Conservation (phyloP, 2,113 vertebrate genomes). For the Perccottus glenii region DNA sequence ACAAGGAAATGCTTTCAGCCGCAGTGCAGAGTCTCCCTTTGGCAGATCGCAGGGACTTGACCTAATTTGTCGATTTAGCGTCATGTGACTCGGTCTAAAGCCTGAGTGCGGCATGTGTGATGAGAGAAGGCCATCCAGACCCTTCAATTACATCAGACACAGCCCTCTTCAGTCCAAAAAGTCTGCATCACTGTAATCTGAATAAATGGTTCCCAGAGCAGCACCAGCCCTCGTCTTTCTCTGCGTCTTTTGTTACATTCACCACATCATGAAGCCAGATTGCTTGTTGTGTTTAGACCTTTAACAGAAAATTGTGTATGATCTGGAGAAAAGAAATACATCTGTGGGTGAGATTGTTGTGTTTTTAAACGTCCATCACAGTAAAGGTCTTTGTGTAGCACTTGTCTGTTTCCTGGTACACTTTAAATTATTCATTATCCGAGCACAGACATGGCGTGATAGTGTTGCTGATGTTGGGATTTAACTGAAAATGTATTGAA, state of each 20-base stretch:
- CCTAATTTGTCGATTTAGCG: constrained; percentile 1
- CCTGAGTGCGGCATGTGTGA: neutral
- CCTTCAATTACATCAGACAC: constrained; percentile 2
- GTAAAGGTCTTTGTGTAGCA: no score
- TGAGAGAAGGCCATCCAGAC: neutral
- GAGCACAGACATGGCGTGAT: no score
- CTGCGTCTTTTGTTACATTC: neutral
- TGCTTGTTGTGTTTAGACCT: no score
- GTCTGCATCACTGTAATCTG: neutral
- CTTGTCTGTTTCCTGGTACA: no score
- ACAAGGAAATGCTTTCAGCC: constrained; percentile 16
- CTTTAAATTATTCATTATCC: no score
- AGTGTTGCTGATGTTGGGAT: no score
- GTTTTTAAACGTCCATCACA: no score
- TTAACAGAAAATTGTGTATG: no score
- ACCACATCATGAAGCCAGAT: no score
- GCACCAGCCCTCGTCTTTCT: neutral
- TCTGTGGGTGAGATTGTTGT: no score
- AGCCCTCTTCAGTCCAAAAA: neutral
- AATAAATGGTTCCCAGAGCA: neutral
- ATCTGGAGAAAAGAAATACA: no score
- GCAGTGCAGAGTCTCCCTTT: neutral
- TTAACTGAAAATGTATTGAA: no score
- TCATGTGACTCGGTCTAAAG: neutral
- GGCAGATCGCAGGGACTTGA: constrained; percentile 4